Conservation (phyloP, 2,113 vertebrate species). For the Cairina moschata region DNA sequence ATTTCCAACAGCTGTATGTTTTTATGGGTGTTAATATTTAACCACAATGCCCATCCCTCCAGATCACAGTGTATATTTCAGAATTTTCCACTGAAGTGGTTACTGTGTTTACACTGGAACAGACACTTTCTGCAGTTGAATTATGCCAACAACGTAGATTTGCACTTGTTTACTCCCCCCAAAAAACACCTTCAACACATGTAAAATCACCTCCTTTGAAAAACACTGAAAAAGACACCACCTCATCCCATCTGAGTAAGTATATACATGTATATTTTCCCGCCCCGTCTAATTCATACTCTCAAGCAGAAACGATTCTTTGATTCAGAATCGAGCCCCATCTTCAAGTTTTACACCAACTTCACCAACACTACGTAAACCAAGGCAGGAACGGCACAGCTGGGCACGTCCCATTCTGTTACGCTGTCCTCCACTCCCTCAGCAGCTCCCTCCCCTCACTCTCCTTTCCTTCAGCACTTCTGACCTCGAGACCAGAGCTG, state of each 20-base stretch:
- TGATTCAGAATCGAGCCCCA: not conserved
- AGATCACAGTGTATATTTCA: not conserved
- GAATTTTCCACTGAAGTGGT: not conserved
- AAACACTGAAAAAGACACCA: not conserved
- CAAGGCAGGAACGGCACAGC: not conserved
- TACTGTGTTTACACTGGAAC: not conserved
- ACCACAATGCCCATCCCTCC: not conserved
- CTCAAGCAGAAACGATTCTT: not conserved
- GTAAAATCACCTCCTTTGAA: not conserved
- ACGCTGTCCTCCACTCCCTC: not conserved
- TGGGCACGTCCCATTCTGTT: not conserved
- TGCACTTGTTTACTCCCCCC: not conserved
- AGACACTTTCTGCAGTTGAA: not conserved
- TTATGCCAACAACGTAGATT: not conserved
- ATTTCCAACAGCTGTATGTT: not conserved
- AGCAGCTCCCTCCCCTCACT: not conserved
- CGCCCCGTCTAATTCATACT: not conserved
- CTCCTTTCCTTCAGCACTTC: not conserved
- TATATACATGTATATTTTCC: not conserved
- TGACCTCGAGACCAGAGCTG: not conserved
- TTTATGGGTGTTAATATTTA: not conserved
- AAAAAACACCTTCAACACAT: not conserved
- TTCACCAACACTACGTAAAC: not conserved
- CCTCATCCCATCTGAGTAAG: not conserved
- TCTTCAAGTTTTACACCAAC: not conserved